phyloP scores from a whole-genome alignment of 2,797 vertebrate species.

The Vultur gryphus region DNA sequence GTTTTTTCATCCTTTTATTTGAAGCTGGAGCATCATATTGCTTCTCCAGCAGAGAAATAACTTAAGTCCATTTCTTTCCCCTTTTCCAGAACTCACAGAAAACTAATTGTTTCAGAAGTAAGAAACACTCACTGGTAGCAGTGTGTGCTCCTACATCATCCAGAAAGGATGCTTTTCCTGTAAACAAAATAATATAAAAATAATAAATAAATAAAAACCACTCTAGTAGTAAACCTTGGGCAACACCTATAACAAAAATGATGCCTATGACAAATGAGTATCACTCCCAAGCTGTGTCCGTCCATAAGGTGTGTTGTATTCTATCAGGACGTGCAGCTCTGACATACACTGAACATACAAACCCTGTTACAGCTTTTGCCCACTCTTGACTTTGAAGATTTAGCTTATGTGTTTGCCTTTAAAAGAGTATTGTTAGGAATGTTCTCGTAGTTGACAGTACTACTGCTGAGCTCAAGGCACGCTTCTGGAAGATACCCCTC shows the following conservation, averaged over 20 bases:
- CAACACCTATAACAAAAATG: not conserved
- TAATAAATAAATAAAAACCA: not conserved
- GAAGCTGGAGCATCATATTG: not conserved
- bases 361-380: not conserved
- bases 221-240: not conserved
- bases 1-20: not conserved
- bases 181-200: not conserved
- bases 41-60: not conserved
- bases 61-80: not conserved
- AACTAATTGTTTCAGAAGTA: not conserved
- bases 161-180: not conserved
- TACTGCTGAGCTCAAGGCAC: not conserved
- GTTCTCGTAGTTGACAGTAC: not conserved
- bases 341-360: not conserved
- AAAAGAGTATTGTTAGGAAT: not conserved
- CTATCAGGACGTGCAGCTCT: not conserved
- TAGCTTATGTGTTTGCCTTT: not conserved
- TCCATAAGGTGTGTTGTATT: not conserved
- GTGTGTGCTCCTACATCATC: not conserved
- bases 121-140: not conserved
- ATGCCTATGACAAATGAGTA: not conserved
- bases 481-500: not conserved
- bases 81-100: not conserved
- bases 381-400: not conserved
- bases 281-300: not conserved